Conservation (phyloP, 2,113 vertebrate genomes). For the Tor tambroides region DNA sequence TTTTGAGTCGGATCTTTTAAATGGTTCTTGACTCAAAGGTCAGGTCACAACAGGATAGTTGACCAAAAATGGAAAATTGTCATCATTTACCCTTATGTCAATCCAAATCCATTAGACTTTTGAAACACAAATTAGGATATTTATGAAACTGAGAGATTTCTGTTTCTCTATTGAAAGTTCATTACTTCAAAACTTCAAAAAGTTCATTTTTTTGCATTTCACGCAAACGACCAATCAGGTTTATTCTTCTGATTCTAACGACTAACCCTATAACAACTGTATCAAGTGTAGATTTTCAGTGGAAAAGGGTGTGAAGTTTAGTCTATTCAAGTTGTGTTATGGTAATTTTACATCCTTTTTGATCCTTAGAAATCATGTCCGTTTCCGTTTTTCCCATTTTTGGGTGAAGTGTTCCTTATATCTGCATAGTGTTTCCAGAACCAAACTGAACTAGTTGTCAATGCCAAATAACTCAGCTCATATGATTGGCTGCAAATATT, state of each 20-base stretch:
- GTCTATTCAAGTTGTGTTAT: not conserved
- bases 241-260: not conserved
- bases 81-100: not conserved
- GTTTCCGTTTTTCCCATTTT: not conserved
- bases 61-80: not conserved
- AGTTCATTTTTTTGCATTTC: not conserved
- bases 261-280: not conserved
- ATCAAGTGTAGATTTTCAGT: not conserved
- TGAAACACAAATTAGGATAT: not conserved
- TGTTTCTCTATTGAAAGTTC: no score
- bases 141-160: not conserved
- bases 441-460: not conserved
- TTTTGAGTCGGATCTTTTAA: not conserved
- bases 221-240: not conserved
- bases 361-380: not conserved
- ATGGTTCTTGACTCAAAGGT: not conserved
- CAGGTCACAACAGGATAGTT: not conserved
- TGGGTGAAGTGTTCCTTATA: not conserved
- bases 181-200: no score
- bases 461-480: not conserved
- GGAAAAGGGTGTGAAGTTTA: not conserved
- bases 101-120: not conserved
- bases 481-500: not conserved
- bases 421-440: not conserved
- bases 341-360: not conserved